Evolutionary conservation across 2,113 vertebrate species (phyloP).

Genomic region (Rattus rattus): DNA sequence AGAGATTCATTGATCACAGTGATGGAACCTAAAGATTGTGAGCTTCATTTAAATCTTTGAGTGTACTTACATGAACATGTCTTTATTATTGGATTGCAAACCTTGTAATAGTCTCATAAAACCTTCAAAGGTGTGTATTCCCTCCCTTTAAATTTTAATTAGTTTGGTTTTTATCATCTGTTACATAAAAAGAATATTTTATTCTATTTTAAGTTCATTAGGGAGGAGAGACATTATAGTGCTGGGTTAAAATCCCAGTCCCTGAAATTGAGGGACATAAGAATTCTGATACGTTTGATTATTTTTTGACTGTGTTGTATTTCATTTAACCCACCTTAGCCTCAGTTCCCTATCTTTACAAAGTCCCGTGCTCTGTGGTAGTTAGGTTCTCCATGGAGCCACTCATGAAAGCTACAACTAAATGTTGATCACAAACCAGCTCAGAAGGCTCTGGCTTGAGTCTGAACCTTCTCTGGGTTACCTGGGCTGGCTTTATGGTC

Average conservation of each 20-base stretch:
- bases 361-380: not conserved
- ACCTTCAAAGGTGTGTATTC: slow-evolving; percentile 38
- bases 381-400: not conserved
- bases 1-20: slow-evolving; percentile 69
- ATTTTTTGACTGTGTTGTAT: not conserved
- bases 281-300: slow-evolving; percentile 24
- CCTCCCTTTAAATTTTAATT: slow-evolving; percentile 58
- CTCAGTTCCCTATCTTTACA: slow-evolving; percentile 33
- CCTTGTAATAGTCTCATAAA: slow-evolving; percentile 24
- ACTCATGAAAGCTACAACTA: not conserved
- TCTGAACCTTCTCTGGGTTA: not conserved
- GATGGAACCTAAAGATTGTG: slow-evolving; percentile 59
- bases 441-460: not conserved
- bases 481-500: not conserved
- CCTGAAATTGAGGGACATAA: not conserved
- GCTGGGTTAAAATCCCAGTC: not conserved
- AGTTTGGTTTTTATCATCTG: slow-evolving; percentile 60
- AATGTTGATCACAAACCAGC: not conserved
- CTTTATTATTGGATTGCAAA: slow-evolving; percentile 61
- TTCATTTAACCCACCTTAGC: slow-evolving; percentile 11
- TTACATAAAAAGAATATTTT: slow-evolving; percentile 36
- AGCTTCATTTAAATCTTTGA: slow-evolving; percentile 64
- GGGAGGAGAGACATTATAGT: not conserved
- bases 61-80: slow-evolving; percentile 9
- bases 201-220: slow-evolving; percentile 20